Evolutionary conservation across 2,888 invertebrate genomes (phyloP), one percentile per base, ranked within the genome.

Genomic region (Caenorhabditis sp.): DNA sequence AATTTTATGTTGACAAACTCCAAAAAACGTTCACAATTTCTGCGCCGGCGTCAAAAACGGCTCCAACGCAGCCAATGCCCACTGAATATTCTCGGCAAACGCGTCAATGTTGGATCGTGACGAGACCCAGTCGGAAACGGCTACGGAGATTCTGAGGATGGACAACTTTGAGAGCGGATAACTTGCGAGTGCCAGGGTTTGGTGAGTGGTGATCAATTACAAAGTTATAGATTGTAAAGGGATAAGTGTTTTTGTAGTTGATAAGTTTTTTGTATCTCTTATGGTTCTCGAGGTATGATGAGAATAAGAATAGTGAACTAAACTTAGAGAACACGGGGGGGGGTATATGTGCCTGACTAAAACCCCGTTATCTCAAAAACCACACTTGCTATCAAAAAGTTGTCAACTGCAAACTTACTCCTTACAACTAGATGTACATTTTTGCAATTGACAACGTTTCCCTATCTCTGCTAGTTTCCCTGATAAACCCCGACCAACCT

Each of bases 31-130:
- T 72, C 64, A 83, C 37, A 83, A 62, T 47, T 83, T 83, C 9
- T 76, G 60, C 13, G 81, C 79, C 9, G 60, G 62, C 6, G 64
- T 82, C 55, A 80, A 15, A 24, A 82, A 76, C 32, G 53, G 53
- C 32, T 32, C 18, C 32, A 84, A 60, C 3, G 65, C 40, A 5
- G 84, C 82, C 11, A 88, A 65, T 15, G 87, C 86, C 87, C 87
- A 88, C 13, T 68, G 55, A 47, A 87, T 68, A 26, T 85, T 85
- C 6, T 58, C 82, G 8, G 64, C 62, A 26, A 85, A 87, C 3
- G 82, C 84, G 37, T 85, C 82, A 47, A 88, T 65, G 58, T 87
- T 83, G 15, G 86, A 84, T 56, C 80, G 65, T 0, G 78, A 78
- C 8, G 47, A 26, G n/a, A 53, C 69, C 71, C 78, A 85, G 56